Conservation (phyloP, 2,888 invertebrate species). For the Xestobium rufovillosum region DNA sequence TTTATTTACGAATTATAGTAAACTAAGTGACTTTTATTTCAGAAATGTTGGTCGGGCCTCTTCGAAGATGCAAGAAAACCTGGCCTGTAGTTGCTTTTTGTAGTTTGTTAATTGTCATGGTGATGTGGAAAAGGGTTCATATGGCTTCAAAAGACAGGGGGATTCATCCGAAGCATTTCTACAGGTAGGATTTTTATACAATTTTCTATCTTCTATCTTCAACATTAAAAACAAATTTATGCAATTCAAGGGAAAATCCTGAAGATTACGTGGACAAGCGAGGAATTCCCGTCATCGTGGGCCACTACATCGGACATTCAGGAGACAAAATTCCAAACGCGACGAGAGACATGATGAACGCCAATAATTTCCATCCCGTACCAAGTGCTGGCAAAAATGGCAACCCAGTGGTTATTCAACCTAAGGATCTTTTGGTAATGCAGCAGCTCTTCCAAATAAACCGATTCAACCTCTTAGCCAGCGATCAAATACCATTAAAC, state of each 20-base stretch:
- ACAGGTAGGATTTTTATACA: slow-evolving; percentile 26
- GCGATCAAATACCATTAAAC: slow-evolving; percentile 81
- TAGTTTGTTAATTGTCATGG: slow-evolving; percentile 27
- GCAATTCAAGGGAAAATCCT: slow-evolving; percentile 46
- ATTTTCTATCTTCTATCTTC: slow-evolving; percentile 3
- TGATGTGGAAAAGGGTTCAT: slow-evolving; percentile 28
- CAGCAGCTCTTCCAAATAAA: slow-evolving; percentile 76
- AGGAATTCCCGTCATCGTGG: slow-evolving; percentile 79
- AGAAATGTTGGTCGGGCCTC: slow-evolving; percentile 34
- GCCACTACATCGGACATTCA: slow-evolving; percentile 80
- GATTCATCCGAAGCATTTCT: slow-evolving; percentile 32
- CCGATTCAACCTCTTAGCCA: slow-evolving; percentile 80
- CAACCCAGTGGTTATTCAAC: slow-evolving; percentile 67
- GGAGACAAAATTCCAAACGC: slow-evolving; percentile 56
- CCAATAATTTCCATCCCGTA: slow-evolving; percentile 70
- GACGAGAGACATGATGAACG: slow-evolving; percentile 62
- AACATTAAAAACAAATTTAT: neutral
- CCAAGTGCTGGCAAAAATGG: slow-evolving; percentile 72
- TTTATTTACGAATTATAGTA: slow-evolving; percentile 4
- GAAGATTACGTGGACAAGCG: slow-evolving; percentile 63
- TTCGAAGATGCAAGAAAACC: slow-evolving; percentile 35
- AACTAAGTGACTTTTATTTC: slow-evolving; percentile 12
- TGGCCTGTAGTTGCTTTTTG: slow-evolving; percentile 31
- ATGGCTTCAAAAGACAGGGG: slow-evolving; percentile 17
- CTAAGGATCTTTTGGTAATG: slow-evolving; percentile 67